Evolutionary conservation across 1,140 invertebrate genomes (phyloP).

Genomic region (Centruroides vittatus): DNA sequence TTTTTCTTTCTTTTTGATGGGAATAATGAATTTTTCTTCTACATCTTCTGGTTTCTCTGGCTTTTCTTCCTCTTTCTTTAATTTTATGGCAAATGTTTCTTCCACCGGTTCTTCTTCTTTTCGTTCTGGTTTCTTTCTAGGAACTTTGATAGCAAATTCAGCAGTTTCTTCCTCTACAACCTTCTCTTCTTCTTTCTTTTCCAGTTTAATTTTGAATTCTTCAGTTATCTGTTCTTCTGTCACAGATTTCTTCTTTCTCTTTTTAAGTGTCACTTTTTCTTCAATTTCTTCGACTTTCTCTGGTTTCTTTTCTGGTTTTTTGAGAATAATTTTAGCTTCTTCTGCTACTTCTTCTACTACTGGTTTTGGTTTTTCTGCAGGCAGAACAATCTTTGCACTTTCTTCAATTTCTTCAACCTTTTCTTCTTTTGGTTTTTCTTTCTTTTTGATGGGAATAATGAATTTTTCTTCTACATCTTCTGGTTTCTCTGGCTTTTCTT

Average conservation of each 20-base stretch:
- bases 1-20: constrained; percentile 35
- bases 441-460: constrained; percentile 33
- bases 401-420: constrained; percentile 7
- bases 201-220: background rate
- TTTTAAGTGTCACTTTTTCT: constrained; percentile 10
- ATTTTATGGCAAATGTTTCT: constrained; percentile 22
- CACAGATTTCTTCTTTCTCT: constrained; percentile 1
- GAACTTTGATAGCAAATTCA: constrained; percentile 3
- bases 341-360: constrained; percentile 10
- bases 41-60: constrained; percentile 31
- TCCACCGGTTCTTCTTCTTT: constrained; percentile 6
- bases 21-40: constrained; percentile 20
- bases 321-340: constrained; percentile 1
- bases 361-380: constrained; percentile 2
- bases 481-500: constrained; percentile 31
- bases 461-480: constrained; percentile 21
- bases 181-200: background rate
- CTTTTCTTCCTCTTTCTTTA: constrained; percentile 27
- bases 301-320: constrained; percentile 4
- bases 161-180: constrained; percentile 18
- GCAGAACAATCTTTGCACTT: constrained; percentile 3
- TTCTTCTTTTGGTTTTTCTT: constrained; percentile 31
- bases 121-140: constrained; percentile 10
- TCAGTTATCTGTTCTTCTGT: constrained; percentile 10
- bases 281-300: constrained; percentile 7